Base-by-base conservation (phyloP, 2,797 vertebrate species). In the Neomorphus geoffroyi region DNA sequence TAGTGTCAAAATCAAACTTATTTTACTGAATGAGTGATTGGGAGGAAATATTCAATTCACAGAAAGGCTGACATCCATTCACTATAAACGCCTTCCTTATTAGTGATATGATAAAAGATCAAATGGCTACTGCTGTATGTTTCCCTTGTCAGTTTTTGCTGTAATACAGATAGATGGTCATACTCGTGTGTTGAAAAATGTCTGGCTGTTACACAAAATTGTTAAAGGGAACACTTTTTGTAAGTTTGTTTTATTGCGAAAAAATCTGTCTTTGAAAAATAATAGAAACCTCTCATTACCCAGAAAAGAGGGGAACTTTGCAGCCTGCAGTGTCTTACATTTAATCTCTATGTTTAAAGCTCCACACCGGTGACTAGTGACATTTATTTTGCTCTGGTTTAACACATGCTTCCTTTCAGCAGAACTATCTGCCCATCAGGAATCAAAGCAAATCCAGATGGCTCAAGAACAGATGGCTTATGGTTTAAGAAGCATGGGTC, bases 361-460 rank as follows among this genome's bases (percentile, higher is more conserved):
- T 77, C 51, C 79, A 71, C 67, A 67, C 23, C 10, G 2, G 39
- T 94, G 69, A 89, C 81, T 79, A 77, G 21, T 51, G 67, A 91
- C 74, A 94, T 85, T 87, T 92, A 88, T 72, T 92, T 94, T 85
- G 69, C 88, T 79, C 80, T 86, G 58, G 80, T 96, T 96, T 94
- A 94, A 90, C 94, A 91, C 84, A 89, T 56, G 53, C 67, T 96
- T 93, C 57, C 74, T 93, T 93, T 96, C 88, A 95, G 70, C 83
- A 93, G 48, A 53, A 45, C 69, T 96, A 75, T 94, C 81, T 92
- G 57, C 60, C 94, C 69, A 56, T 93, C 66, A 97, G 88, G 75
- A 96, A 80, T 91, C 81, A 95, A 96, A 96, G 80, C 45, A 93
- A 95, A 86, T 89, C 81, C 92, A 93, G 91, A 88, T 83, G 90